Percentiles rank a stretch among this genome's conserved stretches.
These are phyloP conservation scores for Eristalinus aeneus DNA, from an alignment of 2,888 invertebrate species.

Conservation along the genomic window DNA sequence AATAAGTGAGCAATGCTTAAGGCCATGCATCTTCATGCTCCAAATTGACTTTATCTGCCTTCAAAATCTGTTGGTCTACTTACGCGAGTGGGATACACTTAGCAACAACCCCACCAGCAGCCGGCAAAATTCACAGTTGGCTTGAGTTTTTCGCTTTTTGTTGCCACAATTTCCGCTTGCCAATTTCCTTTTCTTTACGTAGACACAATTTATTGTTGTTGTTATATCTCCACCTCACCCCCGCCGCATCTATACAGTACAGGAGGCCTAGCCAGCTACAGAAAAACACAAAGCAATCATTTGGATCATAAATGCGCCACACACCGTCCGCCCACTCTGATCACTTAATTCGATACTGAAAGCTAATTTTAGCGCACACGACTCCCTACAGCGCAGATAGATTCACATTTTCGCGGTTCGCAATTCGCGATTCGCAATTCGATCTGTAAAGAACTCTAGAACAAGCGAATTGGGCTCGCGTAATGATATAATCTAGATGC, in stretches of 20 bases:
- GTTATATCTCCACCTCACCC: neutral
- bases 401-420: neutral
- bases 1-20: neutral
- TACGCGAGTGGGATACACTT: neutral
- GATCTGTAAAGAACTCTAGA: neutral
- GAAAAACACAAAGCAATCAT: neutral
- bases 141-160: neutral
- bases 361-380: neutral
- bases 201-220: neutral
- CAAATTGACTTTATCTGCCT: neutral
- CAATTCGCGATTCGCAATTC: neutral
- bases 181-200: neutral
- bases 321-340: neutral
- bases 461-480: neutral
- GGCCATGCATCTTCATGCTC: neutral
- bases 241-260: neutral
- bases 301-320: neutral
- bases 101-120: neutral
- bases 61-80: neutral
- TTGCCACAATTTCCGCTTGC: neutral
- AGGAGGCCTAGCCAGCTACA: neutral
- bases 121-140: neutral
- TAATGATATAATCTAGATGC: constrained; percentile 16
- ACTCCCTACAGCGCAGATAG: neutral
- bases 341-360: neutral